These are phyloP conservation scores for Lycophotia porphyrea DNA, from an alignment of 2,888 invertebrate genomes.

Conservation along the genomic window DNA sequence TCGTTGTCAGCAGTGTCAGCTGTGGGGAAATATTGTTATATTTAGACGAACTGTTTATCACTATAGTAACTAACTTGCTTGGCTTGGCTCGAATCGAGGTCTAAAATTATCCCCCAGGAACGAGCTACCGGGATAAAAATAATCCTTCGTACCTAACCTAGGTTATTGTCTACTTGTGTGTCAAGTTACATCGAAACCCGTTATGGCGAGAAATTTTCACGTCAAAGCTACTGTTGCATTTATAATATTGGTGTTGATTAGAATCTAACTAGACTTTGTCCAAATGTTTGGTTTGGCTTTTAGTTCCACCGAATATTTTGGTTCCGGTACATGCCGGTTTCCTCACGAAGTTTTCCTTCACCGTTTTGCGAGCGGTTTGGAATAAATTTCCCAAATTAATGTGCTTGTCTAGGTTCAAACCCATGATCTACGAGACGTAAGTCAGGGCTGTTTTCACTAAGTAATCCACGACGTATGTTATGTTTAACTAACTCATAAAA, in stretches of 20 bases:
- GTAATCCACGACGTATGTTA: background rate
- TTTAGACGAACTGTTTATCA: background rate
- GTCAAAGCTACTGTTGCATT: background rate
- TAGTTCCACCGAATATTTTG: background rate
- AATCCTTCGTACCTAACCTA: background rate
- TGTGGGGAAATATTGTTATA: constrained; percentile 64
- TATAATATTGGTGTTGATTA: background rate
- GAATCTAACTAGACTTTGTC: background rate
- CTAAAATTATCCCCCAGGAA: background rate
- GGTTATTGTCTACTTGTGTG: background rate
- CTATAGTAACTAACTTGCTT: background rate
- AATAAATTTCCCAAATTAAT: background rate
- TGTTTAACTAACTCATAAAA: background rate
- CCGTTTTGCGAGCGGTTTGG: background rate
- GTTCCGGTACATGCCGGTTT: background rate
- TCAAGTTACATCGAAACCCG: background rate
- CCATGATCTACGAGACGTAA: background rate
- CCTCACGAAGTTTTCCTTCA: background rate
- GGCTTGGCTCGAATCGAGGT: background rate
- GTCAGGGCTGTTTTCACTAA: background rate
- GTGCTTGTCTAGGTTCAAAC: background rate
- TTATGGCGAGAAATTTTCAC: background rate
- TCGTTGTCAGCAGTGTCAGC: constrained; percentile 95
- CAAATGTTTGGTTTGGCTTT: background rate
- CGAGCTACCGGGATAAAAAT: background rate